phyloP scores from a whole-genome alignment of 2,113 vertebrate species.

The Todiramphus saurophagus region DNA sequence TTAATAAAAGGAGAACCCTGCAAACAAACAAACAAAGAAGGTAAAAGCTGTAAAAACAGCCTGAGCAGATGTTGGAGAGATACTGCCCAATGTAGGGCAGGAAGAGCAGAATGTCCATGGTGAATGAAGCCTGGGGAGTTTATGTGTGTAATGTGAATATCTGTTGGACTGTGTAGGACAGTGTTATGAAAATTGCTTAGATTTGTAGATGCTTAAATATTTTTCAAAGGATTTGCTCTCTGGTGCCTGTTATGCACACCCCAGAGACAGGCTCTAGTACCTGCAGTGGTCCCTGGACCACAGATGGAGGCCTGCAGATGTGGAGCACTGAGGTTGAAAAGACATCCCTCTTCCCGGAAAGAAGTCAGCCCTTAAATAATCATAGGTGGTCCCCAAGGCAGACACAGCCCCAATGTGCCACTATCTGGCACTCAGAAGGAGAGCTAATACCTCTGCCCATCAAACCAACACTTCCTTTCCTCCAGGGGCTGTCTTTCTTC shows the following conservation, averaged over 20 bases:
- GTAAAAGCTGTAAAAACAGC: not conserved
- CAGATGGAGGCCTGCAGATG: not conserved
- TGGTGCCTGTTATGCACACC: accelerated
- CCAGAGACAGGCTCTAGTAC: not conserved
- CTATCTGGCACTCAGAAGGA: not conserved
- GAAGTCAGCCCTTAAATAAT: not conserved
- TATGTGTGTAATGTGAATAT: not conserved
- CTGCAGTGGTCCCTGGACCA: not conserved
- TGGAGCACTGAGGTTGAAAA: not conserved
- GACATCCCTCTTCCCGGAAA: not conserved
- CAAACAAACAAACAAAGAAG: not conserved
- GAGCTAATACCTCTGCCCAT: not conserved
- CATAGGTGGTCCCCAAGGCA: not conserved
- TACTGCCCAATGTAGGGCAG: not conserved
- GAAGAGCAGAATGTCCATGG: not conserved
- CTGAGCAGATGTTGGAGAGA: not conserved
- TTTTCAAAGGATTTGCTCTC: not conserved
- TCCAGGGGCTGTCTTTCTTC: not conserved
- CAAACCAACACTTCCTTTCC: not conserved
- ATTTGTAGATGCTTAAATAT: not conserved
- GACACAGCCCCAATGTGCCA: not conserved
- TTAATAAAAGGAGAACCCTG: not conserved
- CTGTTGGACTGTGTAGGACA: not conserved
- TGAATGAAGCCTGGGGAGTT: not conserved
- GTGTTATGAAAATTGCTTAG: not conserved